Percentiles rank a stretch among this genome's conserved stretches.
Evolutionary conservation across 2,888 invertebrate species (phyloP).

Genomic region (Hypselothyrea guttata): DNA sequence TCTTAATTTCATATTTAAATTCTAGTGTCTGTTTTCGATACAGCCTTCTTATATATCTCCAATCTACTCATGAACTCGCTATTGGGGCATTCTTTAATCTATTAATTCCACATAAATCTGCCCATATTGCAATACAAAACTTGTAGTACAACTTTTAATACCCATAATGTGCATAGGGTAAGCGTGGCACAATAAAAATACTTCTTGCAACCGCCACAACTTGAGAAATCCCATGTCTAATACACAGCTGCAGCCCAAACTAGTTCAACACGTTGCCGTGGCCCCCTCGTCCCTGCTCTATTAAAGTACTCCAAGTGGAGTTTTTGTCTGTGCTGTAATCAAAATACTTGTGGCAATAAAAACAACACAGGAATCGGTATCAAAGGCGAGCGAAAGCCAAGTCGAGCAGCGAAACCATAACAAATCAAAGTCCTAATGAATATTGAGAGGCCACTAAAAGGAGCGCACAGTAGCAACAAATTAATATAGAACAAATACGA

Average conservation of each 20-base stretch:
- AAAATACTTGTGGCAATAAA: constrained; percentile 70
- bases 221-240: constrained; percentile 31
- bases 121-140: no score
- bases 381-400: constrained; percentile 25
- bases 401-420: constrained; percentile 64
- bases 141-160: constrained; percentile 3
- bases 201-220: constrained; percentile 22
- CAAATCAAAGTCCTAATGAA: constrained; percentile 76
- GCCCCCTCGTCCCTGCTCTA: not conserved
- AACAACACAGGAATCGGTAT: constrained; percentile 66
- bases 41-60: no score
- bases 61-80: no score
- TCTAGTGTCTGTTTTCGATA: no score
- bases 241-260: constrained; percentile 64
- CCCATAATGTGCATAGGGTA: constrained; percentile 11
- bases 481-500: constrained; percentile 71
- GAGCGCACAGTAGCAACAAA: constrained; percentile 58
- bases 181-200: constrained; percentile 17
- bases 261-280: constrained; percentile 70
- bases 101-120: no score
- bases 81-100: no score
- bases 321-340: constrained; percentile 52
- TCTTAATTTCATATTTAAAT: no score
- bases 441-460: constrained; percentile 75
- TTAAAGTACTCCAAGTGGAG: not conserved